Evolutionary conservation across 2,797 vertebrate species (phyloP).

Genomic region (Poecilia velifera): DNA sequence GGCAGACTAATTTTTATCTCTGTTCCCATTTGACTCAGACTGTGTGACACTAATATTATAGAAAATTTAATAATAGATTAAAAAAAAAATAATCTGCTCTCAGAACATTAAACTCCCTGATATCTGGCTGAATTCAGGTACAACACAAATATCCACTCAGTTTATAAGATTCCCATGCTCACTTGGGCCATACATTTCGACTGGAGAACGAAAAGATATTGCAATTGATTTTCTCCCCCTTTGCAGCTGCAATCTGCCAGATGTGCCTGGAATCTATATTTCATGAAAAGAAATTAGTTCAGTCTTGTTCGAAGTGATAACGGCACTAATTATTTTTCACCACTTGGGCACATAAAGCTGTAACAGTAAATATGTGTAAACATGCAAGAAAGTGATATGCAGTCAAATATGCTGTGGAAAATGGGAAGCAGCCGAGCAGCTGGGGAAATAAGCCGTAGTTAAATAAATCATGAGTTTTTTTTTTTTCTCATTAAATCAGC

Average conservation of each 20-base stretch:
- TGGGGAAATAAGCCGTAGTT: constrained; percentile 38
- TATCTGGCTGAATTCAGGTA: not conserved
- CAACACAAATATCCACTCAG: not conserved
- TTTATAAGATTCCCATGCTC: not conserved
- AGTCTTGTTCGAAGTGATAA: constrained; percentile 17
- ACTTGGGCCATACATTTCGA: not conserved
- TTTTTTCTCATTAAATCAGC: constrained; percentile 13
- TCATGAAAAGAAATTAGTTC: constrained; percentile 11
- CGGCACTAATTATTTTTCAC: constrained; percentile 13
- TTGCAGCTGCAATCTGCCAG: not conserved
- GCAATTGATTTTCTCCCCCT: constrained; percentile 3
- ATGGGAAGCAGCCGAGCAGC: constrained; percentile 14
- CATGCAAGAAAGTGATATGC: not conserved
- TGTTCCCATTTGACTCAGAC: constrained; percentile 14
- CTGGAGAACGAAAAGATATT: constrained; percentile 4
- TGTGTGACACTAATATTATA: constrained; percentile 12
- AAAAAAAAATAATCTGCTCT: constrained; percentile 26
- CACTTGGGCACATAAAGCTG: constrained; percentile 11
- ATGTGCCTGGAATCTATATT: constrained; percentile 14
- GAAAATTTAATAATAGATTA: constrained; percentile 5
- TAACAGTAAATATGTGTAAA: constrained; percentile 16
- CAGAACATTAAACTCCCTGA: constrained; percentile 19
- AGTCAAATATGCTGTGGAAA: constrained; percentile 21
- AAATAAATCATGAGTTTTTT: constrained; percentile 16
- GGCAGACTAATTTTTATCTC: constrained; percentile 19